Base-by-base conservation (phyloP, 2,888 invertebrate species). In the Chloromyia formosa region DNA sequence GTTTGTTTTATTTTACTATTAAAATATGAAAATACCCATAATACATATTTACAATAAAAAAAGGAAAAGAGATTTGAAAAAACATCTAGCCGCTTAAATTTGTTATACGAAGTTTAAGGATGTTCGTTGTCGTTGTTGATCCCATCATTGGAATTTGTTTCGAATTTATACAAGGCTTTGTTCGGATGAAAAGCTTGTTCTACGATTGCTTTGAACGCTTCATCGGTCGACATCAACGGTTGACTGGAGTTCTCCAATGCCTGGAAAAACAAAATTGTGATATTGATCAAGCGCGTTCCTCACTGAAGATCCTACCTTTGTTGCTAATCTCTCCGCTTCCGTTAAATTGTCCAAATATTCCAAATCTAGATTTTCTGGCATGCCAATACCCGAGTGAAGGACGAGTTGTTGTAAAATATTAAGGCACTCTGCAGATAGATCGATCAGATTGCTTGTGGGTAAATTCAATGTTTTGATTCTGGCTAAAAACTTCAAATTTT, bases 401-500 rank as follows among this genome's bases (percentile, higher is more conserved):
- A 85, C 84, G 81, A 86, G 82, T 76, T 85, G 85, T 74, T 86
- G 84, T 12, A 84, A 75, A 68, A 86, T 85, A 72, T 85, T 85
- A 12, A 85, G 77, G 76, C 84, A 85, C 76, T 86, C 85, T 0
- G 82, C 81, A 73, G 84, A 82, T n/a, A 86, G 75, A 40, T 82
- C 84, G 1, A 83, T 77, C 1, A 85, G 81, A 78, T 85, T 85
- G 1, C 82, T 81, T 1, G 84, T 82, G 14, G 84, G 84, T 40
- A 85, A 76, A 79, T 84, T 84, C 1, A 85, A 76, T 54, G 82
- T 81, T 23, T 84, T 83, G 58, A 84, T 81, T 78, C 83, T 83
- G 9, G 84, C 82, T 56, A 86, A 74, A 73, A 85, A 86, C 78
- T 84, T 85, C 4, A 85, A 78, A 75, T 85, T 84, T 73, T 83